Evolutionary conservation across 2,797 vertebrate species (phyloP).

Genomic region (Anomalospiza imberbis): DNA sequence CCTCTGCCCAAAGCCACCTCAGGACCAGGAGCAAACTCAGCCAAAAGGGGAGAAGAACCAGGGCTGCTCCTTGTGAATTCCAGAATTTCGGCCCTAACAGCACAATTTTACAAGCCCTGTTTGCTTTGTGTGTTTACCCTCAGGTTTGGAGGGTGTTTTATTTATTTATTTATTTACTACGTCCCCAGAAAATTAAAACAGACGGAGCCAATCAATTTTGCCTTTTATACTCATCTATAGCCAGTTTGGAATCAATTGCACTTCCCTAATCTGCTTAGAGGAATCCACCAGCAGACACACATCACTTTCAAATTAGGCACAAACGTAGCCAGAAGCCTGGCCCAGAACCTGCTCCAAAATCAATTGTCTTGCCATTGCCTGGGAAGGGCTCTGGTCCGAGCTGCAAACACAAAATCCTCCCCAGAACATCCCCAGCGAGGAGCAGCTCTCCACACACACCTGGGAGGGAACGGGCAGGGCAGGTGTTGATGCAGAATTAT

Average conservation of each 20-base stretch:
- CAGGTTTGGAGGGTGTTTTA: not conserved
- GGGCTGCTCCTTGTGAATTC: not conserved
- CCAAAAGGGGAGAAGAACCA: not conserved
- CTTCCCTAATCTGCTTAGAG: constrained; percentile 28
- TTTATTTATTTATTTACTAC: not conserved
- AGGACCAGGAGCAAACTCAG: not conserved
- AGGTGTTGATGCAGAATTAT: accelerated
- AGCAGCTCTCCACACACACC: not conserved
- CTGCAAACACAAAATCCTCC: not conserved
- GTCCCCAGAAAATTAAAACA: not conserved
- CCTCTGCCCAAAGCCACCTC: not conserved
- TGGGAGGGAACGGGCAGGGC: not conserved
- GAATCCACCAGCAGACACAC: not conserved
- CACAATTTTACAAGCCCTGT: accelerated
- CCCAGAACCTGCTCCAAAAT: constrained; percentile 17
- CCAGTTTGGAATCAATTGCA: constrained; percentile 7
- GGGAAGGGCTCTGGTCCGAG: not conserved
- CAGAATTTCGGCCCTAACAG: not conserved
- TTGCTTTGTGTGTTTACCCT: not conserved
- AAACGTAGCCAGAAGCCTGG: not conserved
- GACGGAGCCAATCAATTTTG: constrained; percentile 27
- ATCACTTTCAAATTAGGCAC: not conserved
- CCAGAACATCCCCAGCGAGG: not conserved
- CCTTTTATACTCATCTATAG: not conserved
- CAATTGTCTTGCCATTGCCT: not conserved